Conservation (phyloP, 2,113 vertebrate genomes). For the Spea multiplicata region DNA sequence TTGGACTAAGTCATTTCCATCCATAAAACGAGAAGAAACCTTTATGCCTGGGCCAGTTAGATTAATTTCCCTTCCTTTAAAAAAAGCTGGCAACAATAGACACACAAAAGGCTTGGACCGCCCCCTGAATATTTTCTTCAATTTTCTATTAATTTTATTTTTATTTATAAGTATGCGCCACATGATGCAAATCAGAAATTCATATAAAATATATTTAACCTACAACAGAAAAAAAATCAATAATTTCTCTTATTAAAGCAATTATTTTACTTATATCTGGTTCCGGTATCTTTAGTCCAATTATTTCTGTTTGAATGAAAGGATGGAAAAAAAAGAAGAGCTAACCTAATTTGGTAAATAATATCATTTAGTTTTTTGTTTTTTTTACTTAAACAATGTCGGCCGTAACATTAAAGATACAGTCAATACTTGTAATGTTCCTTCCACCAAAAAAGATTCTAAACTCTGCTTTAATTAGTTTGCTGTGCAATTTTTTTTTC, state of each 20-base stretch:
- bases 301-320: neutral
- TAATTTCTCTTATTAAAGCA: neutral
- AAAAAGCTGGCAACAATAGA: neutral
- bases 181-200: no score
- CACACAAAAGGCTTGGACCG: no score
- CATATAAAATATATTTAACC: no score
- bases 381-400: neutral
- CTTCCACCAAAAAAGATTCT: conserved; percentile 7
- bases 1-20: neutral
- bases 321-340: neutral
- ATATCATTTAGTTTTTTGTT: no score
- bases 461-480: conserved; percentile 30
- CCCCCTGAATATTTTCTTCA: no score
- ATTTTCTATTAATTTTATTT: no score
- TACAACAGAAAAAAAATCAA: no score
- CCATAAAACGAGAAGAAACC: neutral
- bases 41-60: neutral
- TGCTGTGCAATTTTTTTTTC: neutral
- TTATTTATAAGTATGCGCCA: no score
- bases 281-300: neutral
- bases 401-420: conserved; percentile 8
- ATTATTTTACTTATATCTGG: neutral
- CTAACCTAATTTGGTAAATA: neutral
- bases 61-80: neutral
- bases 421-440: conserved; percentile 6